Base-by-base conservation (phyloP, 2,888 invertebrate species). In the Microplitis deprimator region DNA sequence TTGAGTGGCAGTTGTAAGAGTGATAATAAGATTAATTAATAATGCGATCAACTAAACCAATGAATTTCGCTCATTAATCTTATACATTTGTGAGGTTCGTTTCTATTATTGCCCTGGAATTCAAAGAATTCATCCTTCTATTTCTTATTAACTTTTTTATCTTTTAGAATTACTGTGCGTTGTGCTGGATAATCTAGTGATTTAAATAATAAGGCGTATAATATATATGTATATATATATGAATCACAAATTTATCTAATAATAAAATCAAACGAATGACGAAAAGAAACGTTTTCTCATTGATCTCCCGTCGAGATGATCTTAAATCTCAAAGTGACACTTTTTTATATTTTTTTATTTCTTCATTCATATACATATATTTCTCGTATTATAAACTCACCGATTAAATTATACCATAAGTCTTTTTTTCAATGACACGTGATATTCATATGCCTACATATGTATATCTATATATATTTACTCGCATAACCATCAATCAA, bases 11-110 rank as follows among this genome's bases (percentile, higher is more conserved):
- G 29, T 38, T n/a, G 5, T 69, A n/a, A 65, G 50, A 62, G 62
- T 16, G 70, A 77, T 77, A 74, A 77, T 70, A 39, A 69, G 73
- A 74, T 77, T 70, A 77, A 77, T 74, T 74, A 77, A 77, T 77
- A 77, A 68, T 17, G 50, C 50, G 50, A 68, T 73, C 68, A 73
- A 68, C 64, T 70, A 59, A 70, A 73, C 59, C 74, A 17, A 68
- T 74, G 64, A 65, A 29, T 73, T 68, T 67, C 16, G 72, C 50
- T 73, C 67, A 67, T 40, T 73, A 50, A 41, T 62, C 39, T 72
- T 39, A 62, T 73, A 59, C 59, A n/a, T 67, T 72, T 20, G 40
- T 72, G 41, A 67, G 59, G 59, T n/a, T 64, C 72, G 6, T 62
- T 67, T 67, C 67, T 16, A 73, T 73, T 65, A 41, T 50, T 10